Evolutionary conservation across 2,797 vertebrate genomes (phyloP), one percentile per base, ranked within the genome.

Genomic region (Pelobates cultripes): DNA sequence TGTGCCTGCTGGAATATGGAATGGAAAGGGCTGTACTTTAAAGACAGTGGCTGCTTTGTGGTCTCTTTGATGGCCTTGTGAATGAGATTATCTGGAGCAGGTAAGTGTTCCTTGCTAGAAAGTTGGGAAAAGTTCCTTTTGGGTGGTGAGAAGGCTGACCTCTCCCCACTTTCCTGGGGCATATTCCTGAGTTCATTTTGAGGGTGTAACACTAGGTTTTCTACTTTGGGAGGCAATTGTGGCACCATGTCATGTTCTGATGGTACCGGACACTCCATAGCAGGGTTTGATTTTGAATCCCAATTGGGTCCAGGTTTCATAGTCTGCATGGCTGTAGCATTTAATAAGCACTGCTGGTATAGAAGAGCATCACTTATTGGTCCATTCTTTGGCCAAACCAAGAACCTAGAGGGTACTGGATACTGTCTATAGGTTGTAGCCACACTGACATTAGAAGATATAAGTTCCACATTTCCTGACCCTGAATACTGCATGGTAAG

Each of bases 401-500:
- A 90, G 82, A 97, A 94, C 70, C 95, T 90, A 0, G 95, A 93
- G 68, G 95, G 89, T 69, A 97, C 87, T 0, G 97, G 98, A 89
- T 97, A 99, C 77, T 98, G 97, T 75, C 97, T 95, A 86, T 97
- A 99, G 9, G 97, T 98, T 2, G 97, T 93, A 78, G 97, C 98
- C 86, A 99, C 97, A 43, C 97, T 98, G 73, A 99, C 96, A 45
- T 99, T 99, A 5, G 98, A 99, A 67, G 98, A 98, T 90, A 99
- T 97, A 13, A 99, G 94, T 90, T 99, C 98, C 77, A 97, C 94
- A 70, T 98, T 97, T 77, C 94, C 94, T 0, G 96, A 87, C 61
- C 93, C 92, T 1, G 94, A 93, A 87, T 97, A 99, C 86, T 95
- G 96, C 94, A 97, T 91, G 5, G 95, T 93, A 85, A 97, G 88